These are phyloP conservation scores for Onychostoma macrolepis DNA, from an alignment of 2,113 vertebrate species.

Conservation along the genomic window DNA sequence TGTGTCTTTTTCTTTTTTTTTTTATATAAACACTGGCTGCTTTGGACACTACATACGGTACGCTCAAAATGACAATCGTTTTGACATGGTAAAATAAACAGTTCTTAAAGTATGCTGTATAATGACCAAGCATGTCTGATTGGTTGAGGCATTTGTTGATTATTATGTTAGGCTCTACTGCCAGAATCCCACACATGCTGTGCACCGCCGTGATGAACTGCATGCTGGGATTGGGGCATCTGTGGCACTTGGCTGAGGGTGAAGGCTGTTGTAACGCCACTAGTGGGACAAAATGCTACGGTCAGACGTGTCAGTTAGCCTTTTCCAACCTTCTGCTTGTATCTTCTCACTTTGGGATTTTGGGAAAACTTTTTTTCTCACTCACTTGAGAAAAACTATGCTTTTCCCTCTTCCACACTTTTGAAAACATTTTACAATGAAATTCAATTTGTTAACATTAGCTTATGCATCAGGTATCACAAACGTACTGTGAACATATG, in stretches of 20 bases:
- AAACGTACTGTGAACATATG: neutral
- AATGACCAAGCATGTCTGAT: conserved; percentile 5
- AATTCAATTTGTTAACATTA: neutral
- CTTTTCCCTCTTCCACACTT: neutral
- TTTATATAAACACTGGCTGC: neutral
- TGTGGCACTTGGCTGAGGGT: conserved; percentile 29
- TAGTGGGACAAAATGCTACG: conserved; percentile 29
- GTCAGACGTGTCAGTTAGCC: conserved; percentile 24
- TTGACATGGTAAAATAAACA: neutral
- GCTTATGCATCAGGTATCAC: neutral
- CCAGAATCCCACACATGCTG: conserved; percentile 43
- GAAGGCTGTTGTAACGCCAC: conserved; percentile 41
- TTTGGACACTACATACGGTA: neutral
- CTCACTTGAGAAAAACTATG: neutral
- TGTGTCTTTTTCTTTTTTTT: neutral
- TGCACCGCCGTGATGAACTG: conserved; percentile 14
- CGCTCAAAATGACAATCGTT: neutral
- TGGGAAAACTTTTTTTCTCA: neutral
- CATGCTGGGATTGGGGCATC: conserved; percentile 51
- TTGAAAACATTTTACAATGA: neutral
- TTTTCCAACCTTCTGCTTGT: conserved; percentile 11
- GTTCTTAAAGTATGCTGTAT: neutral
- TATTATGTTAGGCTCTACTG: conserved; percentile 24
- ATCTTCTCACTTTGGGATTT: conserved; percentile 2
- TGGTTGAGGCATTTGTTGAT: conserved; percentile 24